These are phyloP conservation scores for Drosophila infuscata DNA, from an alignment of 2,888 invertebrate species.

Conservation along the genomic window DNA sequence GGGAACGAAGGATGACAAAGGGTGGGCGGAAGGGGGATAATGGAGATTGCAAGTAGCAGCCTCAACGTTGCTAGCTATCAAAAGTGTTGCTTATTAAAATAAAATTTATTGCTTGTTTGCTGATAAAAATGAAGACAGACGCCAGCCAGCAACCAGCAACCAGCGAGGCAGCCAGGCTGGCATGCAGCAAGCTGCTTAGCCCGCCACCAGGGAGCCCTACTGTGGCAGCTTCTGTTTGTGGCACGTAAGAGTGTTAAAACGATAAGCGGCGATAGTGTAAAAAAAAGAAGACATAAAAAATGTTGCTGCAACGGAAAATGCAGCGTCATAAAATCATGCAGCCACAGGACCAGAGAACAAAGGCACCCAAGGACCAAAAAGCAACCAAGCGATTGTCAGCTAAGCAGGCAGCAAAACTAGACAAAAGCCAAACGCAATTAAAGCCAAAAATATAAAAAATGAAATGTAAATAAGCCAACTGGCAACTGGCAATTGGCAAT, in stretches of 20 bases:
- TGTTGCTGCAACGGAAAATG: conserved; percentile 56
- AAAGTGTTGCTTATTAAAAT: conserved; percentile 81
- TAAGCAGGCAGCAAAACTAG: conserved; percentile 14
- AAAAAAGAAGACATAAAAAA: conserved; percentile 50
- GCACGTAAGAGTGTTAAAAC: conserved; percentile 76
- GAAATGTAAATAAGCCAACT: conserved; percentile 47
- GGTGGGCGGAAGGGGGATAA: neutral
- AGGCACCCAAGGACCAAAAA: conserved; percentile 4
- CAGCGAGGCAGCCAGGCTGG: conserved; percentile 6
- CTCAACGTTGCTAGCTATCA: conserved; percentile 59
- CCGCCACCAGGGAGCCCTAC: conserved; percentile 11
- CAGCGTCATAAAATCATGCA: conserved; percentile 49
- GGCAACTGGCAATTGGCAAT: conserved; percentile 11
- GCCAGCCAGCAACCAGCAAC: conserved; percentile 14
- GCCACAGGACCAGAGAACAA: conserved; percentile 4
- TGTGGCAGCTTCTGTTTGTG: conserved; percentile 28
- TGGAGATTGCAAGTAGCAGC: conserved; percentile 9
- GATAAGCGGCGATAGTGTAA: conserved; percentile 64
- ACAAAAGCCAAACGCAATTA: conserved; percentile 59
- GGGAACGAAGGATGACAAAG: neutral
- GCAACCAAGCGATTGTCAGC: neutral
- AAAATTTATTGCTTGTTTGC: conserved; percentile 80
- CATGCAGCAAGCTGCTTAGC: neutral
- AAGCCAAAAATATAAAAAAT: conserved; percentile 27
- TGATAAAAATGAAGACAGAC: conserved; percentile 75